Percentiles rank a stretch among this genome's conserved stretches.
Conservation (phyloP, 2,113 vertebrate genomes). For the Bagarius yarrelli region DNA sequence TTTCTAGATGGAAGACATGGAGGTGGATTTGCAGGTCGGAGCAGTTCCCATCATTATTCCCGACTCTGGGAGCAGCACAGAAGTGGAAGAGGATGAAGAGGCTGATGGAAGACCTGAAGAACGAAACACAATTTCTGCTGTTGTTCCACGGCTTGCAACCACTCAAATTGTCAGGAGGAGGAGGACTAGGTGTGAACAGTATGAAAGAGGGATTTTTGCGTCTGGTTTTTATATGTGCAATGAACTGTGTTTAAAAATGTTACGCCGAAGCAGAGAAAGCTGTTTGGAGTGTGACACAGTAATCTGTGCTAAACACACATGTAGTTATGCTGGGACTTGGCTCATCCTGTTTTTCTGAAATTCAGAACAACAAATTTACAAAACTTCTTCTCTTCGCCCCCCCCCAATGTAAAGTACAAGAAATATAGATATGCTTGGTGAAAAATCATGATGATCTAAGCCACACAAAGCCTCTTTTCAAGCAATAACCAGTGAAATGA, state of each 20-base stretch:
- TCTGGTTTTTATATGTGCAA: not conserved
- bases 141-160: slow-evolving; percentile 44
- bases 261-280: no score
- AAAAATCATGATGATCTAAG: not conserved
- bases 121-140: not conserved
- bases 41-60: slow-evolving; percentile 45
- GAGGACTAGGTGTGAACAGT: slow-evolving; percentile 58
- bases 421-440: not conserved
- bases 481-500: not conserved
- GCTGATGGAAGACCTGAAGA: not conserved
- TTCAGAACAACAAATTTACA: not conserved
- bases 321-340: not conserved
- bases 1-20: slow-evolving; percentile 81
- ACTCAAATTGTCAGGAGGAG: slow-evolving; percentile 44
- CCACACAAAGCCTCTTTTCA: not conserved
- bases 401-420: not conserved
- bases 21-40: slow-evolving; percentile 67
- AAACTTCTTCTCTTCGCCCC: no score
- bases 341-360: no score
- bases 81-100: slow-evolving; percentile 52
- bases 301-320: not conserved
- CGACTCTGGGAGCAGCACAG: slow-evolving; percentile 58
- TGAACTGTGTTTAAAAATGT: no score
- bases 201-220: no score
- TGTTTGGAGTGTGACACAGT: no score